Evolutionary conservation across 1,140 invertebrate species (phyloP).

Genomic region (Papilio aristodemus): DNA sequence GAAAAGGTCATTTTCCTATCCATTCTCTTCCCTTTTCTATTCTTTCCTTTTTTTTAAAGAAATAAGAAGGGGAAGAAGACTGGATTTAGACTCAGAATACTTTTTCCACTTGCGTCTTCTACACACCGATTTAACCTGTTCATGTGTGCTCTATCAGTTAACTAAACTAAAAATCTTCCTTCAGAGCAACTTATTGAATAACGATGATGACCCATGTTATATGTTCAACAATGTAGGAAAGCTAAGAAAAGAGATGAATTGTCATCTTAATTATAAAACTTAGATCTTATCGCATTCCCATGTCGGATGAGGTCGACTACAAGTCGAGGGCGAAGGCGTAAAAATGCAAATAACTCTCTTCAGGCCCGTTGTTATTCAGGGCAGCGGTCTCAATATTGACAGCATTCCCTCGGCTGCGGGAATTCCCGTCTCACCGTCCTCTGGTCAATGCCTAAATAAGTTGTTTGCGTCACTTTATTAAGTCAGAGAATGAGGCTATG

Average conservation of each 20-base stretch:
- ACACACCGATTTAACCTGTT: too few relatives aligned
- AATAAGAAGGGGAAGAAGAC: too few relatives aligned
- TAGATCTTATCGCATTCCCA: background rate
- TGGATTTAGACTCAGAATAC: too few relatives aligned
- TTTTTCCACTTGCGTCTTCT: too few relatives aligned
- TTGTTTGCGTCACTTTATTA: conserved; percentile 28
- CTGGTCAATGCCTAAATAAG: conserved; percentile 30
- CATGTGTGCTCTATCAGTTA: too few relatives aligned
- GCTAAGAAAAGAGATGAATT: background rate
- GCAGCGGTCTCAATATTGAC: conserved; percentile 30
- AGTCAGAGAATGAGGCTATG: background rate
- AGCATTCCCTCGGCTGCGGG: conserved; percentile 29
- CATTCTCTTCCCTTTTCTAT: too few relatives aligned
- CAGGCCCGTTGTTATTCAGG: conserved; percentile 27
- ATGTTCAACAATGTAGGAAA: too few relatives aligned
- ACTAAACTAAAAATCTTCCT: too few relatives aligned
- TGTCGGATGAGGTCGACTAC: background rate
- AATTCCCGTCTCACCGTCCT: conserved; percentile 24
- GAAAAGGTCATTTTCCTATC: too few relatives aligned
- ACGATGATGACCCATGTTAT: too few relatives aligned
- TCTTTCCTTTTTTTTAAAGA: too few relatives aligned
- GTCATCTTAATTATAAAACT: background rate
- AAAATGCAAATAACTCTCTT: conserved; percentile 31
- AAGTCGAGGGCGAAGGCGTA: conserved; percentile 1
- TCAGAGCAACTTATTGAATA: too few relatives aligned